Base-by-base conservation (phyloP, 2,113 vertebrate species). In the Pluvialis apricaria region DNA sequence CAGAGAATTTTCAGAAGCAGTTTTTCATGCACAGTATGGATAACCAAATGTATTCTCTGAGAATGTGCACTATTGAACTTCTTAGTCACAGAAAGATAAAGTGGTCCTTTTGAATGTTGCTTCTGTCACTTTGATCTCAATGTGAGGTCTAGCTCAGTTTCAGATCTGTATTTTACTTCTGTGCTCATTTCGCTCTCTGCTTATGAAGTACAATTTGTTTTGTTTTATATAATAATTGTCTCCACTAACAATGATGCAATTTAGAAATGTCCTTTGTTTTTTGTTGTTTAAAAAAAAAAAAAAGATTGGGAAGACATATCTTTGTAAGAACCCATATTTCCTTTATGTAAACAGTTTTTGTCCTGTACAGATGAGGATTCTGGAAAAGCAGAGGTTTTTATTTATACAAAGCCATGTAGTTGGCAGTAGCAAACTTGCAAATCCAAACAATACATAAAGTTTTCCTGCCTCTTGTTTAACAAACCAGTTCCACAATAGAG, bases 81-180 rank as follows among this genome's bases (percentile, higher is more conserved):
- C 52, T 73, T 32, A 83, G 68, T 68, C 49, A 75, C 55, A 60
- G 55, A 87, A 80, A 36, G 71, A 77, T 80, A 66, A 80, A 93
- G 51, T 1, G 1, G 11, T 12, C 9, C 40, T 71, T 97, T 90
- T 92, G 60, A 90, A 60, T 2, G 2, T 52, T 55, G 21, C 31
- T 90, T 75, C 47, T 94, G 24, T 75, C 65, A 45, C 69, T 97
- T 93, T 71, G 82, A 86, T 94, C 86, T 90, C 72, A 47, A 13
- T 5, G 6, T 90, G 82, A 90, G 64, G 68, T 86, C 72, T 82
- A 6, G n/a, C 44, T 93, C n/a, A 62, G n/a, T 34, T n/a, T 73
- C 42, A 83, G 47, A 64, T 81, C 51, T 90, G 17, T 78, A 19
- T 70, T 93, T 92, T 86, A 60, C 40, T 80, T 84, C 29, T 93